A percentile compares a stretch with the other conserved stretches of the same genome.
Evolutionary conservation across 1,140 invertebrate species (phyloP).

Genomic region (Scaptomyza montana): DNA sequence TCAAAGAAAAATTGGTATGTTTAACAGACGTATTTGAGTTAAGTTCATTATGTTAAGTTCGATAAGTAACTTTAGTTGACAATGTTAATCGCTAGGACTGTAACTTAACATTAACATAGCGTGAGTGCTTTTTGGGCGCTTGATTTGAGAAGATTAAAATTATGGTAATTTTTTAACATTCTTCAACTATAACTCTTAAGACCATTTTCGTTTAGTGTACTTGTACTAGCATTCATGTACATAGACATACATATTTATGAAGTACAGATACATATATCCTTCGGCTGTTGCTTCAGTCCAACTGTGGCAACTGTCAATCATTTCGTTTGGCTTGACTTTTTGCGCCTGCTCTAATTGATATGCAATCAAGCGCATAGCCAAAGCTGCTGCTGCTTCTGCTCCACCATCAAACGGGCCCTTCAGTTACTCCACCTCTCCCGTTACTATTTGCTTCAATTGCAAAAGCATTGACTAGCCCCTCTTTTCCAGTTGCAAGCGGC

Average conservation of each 20-base stretch:
- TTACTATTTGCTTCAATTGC: conserved; percentile 65
- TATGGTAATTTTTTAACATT: no score
- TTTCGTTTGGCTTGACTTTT: conserved; percentile 79
- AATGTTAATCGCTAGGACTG: no score
- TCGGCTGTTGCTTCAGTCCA: conserved; percentile 42
- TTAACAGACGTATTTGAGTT: no score
- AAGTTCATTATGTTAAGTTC: no score
- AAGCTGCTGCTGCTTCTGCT: background rate
- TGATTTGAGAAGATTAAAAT: no score
- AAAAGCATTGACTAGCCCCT: conserved; percentile 48
- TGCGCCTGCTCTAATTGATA: conserved; percentile 81
- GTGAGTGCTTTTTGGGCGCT: no score
- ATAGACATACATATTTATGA: background rate
- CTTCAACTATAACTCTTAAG: background rate
- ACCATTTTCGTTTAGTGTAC: background rate
- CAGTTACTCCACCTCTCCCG: background rate
- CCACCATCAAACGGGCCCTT: background rate
- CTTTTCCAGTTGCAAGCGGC: no score
- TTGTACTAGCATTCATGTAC: background rate
- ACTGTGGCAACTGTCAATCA: conserved; percentile 79
- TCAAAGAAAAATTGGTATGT: no score
- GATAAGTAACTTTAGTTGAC: no score
- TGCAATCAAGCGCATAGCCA: conserved; percentile 72
- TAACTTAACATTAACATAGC: no score
- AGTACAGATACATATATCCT: background rate